These are phyloP conservation scores for Sclerurus mexicanus DNA, from an alignment of 2,113 vertebrate genomes.

Conservation along the genomic window DNA sequence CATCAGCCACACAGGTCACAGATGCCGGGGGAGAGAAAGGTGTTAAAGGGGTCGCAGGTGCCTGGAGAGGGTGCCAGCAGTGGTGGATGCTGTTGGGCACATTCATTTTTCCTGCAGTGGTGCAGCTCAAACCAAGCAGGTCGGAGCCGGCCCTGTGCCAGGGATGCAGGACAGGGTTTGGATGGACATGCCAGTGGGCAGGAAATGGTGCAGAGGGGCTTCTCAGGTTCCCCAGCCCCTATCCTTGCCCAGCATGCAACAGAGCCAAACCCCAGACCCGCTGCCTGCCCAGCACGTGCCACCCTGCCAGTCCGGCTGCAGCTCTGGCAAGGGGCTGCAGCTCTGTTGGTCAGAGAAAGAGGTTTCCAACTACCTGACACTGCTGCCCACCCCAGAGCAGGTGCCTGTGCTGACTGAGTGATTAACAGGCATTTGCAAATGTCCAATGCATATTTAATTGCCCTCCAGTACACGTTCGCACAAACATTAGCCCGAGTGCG, in stretches of 20 bases:
- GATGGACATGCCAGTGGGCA: fast-evolving
- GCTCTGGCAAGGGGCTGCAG: background rate
- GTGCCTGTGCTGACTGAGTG: fast-evolving
- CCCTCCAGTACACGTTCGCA: background rate
- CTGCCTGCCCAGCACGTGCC: fast-evolving
- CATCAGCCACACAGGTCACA: background rate
- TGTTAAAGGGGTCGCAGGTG: background rate
- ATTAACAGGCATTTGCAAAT: background rate
- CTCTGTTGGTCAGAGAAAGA: fast-evolving
- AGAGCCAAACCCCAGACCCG: fast-evolving
- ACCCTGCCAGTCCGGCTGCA: fast-evolving
- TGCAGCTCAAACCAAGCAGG: background rate
- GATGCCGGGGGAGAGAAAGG: background rate
- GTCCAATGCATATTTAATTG: background rate
- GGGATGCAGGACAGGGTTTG: background rate
- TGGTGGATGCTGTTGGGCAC: background rate
- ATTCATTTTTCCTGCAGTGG: background rate
- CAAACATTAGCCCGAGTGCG: fast-evolving
- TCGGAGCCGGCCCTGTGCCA: background rate
- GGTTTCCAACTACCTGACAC: background rate
- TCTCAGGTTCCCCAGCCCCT: background rate
- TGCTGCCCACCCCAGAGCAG: background rate
- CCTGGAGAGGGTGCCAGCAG: fast-evolving
- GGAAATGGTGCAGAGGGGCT: background rate
- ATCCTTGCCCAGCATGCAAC: background rate